Base-by-base conservation (phyloP, 2,888 invertebrate genomes). In the Lasioglossum zephyrum region DNA sequence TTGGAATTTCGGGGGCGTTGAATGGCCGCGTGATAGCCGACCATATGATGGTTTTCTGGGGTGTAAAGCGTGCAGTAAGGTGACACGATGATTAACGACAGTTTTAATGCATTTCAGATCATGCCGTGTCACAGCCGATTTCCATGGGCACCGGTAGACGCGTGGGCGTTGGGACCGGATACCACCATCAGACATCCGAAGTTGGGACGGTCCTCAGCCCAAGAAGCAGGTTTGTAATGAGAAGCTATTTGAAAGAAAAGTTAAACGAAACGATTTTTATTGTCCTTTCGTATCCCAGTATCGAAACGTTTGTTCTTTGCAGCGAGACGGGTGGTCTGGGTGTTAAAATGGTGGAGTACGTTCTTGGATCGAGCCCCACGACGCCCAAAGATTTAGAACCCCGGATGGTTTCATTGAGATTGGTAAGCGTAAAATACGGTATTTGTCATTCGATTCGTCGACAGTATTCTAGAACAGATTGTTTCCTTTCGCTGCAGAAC, bases 271-370 rank as follows among this genome's bases (percentile, higher is more conserved):
- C n/a, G 22, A 39, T 39, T 31, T n/a, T 11, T 22, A 22, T 69
- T 22, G 39, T 39, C n/a, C 5, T 41, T n/a, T 69, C 39, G 36
- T 31, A 41, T 69, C 22, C 22, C 11, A 22, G 22, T 22, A n/a
- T 11, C 36, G 69, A 11, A 22, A 66, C 69, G 31, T 47, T 60
- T 49, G 57, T 78, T 44, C 73, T 60, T 91, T 91, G 96, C 92
- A 98, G 99, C 95, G 98, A 99, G 91, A 98, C 98, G 86, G 97
- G 97, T 89, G 98, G 98, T 72, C 97, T 99, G 90, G 99, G 98
- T 91, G 98, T 99, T 91, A 99, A 99, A 96, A 99, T 99, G 99
- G 99, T 99, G 79, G 99, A 99, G 96, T 99, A 99, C 95, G 99
- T 99, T 84, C 96, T 99, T 92, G 98, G 99, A 90, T 98, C 98